Percentiles rank a stretch among this genome's conserved stretches.
phyloP scores from a whole-genome alignment of 2,888 invertebrate genomes.

The Gerris lacustris region DNA sequence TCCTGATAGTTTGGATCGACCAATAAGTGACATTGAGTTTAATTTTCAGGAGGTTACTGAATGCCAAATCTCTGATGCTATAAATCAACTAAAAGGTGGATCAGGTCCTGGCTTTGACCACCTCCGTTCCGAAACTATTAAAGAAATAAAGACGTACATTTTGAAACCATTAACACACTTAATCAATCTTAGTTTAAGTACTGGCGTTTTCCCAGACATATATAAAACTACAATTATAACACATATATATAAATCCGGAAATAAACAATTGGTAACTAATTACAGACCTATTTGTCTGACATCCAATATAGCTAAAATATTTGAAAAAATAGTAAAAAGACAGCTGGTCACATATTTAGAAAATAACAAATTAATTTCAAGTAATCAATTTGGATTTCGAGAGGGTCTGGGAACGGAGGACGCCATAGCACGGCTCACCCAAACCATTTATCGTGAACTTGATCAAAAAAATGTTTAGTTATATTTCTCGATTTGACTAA shows the following conservation, averaged over 20 bases:
- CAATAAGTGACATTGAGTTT: neutral
- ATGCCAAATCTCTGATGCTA: neutral
- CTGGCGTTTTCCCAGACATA: slow-evolving; percentile 8
- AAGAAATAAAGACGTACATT: slow-evolving; percentile 10
- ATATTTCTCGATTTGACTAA: too few relatives aligned
- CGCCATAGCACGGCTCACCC: too few relatives aligned
- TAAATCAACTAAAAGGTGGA: slow-evolving; percentile 14
- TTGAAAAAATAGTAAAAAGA: slow-evolving; percentile 12
- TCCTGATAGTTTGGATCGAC: slow-evolving; percentile 4
- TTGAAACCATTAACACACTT: slow-evolving; percentile 11
- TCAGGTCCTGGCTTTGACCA: slow-evolving; percentile 16
- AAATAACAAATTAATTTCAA: neutral
- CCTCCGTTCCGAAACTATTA: slow-evolving; percentile 7
- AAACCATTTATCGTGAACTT: too few relatives aligned
- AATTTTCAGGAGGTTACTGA: neutral
- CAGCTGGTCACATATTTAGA: slow-evolving; percentile 14
- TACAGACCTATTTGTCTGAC: slow-evolving; percentile 15
- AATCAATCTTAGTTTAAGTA: slow-evolving; percentile 9
- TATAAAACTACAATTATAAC: slow-evolving; percentile 11
- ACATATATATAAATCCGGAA: slow-evolving; percentile 9
- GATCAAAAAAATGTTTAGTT: too few relatives aligned
- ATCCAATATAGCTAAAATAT: slow-evolving; percentile 15
- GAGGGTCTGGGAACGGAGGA: too few relatives aligned
- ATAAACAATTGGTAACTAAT: slow-evolving; percentile 7
- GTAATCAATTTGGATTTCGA: slow-evolving; percentile 14